A percentile compares a stretch with the other conserved stretches of the same genome.
Evolutionary conservation across 2,797 vertebrate species (phyloP).

Genomic region (Neostethus bicornis): DNA sequence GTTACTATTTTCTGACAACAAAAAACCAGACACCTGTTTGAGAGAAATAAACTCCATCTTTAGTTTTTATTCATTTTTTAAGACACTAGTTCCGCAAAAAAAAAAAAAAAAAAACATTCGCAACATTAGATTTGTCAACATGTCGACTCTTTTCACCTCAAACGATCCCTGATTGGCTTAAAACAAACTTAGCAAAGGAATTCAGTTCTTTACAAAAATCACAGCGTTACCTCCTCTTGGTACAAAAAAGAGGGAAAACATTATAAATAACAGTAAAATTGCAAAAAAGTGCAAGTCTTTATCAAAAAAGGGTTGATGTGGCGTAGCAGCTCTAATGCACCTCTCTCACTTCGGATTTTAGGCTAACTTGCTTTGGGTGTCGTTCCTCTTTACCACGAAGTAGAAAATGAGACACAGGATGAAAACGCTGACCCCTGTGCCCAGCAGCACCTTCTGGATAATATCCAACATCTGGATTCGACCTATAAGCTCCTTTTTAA

Average conservation of each 20-base stretch:
- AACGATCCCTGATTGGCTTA: constrained; percentile 61
- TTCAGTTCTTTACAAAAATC: constrained; percentile 56
- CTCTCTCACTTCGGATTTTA: constrained; percentile 34
- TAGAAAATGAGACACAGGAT: constrained; percentile 72
- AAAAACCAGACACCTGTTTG: constrained; percentile 5
- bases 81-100: constrained; percentile 45
- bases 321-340: constrained; percentile 40
- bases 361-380: background rate
- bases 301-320: constrained; percentile 58
- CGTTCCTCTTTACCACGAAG: constrained; percentile 54
- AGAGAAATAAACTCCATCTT: constrained; percentile 18
- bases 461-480: constrained; percentile 75
- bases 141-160: constrained; percentile 18
- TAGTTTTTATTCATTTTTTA: constrained; percentile 60
- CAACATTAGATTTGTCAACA: constrained; percentile 28
- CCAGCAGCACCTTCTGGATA: constrained; percentile 76
- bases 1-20: constrained; percentile 6
- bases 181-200: constrained; percentile 51
- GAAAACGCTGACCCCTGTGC: constrained; percentile 75
- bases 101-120: constrained; percentile 37
- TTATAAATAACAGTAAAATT: constrained; percentile 62
- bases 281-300: constrained; percentile 64
- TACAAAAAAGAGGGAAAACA: constrained; percentile 44
- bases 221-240: constrained; percentile 50
- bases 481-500: constrained; percentile 80